These are phyloP conservation scores for Channa argus DNA, from an alignment of 2,113 vertebrate species.

Conservation along the genomic window DNA sequence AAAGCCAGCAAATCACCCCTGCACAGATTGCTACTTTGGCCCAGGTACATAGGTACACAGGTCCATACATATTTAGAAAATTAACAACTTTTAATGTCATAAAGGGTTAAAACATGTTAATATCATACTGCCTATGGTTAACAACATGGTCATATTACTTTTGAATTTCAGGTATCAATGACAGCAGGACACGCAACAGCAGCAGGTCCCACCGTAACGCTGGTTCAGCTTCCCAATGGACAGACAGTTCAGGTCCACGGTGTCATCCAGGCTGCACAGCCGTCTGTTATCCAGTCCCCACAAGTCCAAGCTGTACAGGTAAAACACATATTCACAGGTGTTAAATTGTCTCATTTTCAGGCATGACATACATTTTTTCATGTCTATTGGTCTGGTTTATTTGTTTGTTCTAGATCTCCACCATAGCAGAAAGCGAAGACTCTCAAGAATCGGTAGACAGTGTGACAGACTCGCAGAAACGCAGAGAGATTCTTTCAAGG, in stretches of 20 bases:
- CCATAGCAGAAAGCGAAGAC: slow-evolving; percentile 97
- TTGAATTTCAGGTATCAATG: slow-evolving; percentile 89
- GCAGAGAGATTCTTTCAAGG: slow-evolving; percentile 96
- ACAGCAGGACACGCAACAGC: slow-evolving; percentile 89
- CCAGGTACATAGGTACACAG: slow-evolving; percentile 83
- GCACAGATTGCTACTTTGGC: slow-evolving; percentile 91
- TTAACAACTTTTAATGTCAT: neutral
- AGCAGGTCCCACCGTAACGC: slow-evolving; percentile 92
- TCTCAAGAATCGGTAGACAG: slow-evolving; percentile 99
- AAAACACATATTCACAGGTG: slow-evolving; percentile 22
- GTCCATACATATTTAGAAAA: neutral
- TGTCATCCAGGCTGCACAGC: slow-evolving; percentile 97
- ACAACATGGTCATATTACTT: neutral
- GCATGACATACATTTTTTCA: too few species aligned
- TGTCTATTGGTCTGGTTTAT: neutral
- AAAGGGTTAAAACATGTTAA: neutral
- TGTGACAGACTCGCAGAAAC: slow-evolving; percentile 96
- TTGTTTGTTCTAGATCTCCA: slow-evolving; percentile 89
- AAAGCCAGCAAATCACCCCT: slow-evolving; percentile 87
- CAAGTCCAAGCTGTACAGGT: slow-evolving; percentile 98
- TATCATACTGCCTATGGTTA: too few species aligned
- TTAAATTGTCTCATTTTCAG: neutral
- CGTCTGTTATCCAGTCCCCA: slow-evolving; percentile 97
- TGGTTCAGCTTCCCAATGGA: slow-evolving; percentile 97
- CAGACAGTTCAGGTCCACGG: slow-evolving; percentile 98